Percentiles rank a stretch among this genome's conserved stretches.
Evolutionary conservation across 1,140 invertebrate species (phyloP).

Genomic region (Solenopsis fugax): DNA sequence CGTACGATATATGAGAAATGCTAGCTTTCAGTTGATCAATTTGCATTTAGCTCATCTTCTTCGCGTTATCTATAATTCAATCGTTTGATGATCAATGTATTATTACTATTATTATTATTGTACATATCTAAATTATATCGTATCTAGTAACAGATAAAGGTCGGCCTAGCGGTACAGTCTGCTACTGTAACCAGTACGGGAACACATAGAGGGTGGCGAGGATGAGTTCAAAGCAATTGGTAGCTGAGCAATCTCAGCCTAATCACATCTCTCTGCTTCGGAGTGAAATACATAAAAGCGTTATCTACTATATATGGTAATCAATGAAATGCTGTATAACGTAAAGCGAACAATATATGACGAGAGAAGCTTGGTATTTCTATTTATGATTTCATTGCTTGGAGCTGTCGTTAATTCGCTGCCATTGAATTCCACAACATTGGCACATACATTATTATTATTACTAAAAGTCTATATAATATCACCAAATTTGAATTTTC

Average conservation of each 20-base stretch:
- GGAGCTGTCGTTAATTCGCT: background rate
- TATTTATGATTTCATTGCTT: background rate
- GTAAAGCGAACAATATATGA: constrained; percentile 14
- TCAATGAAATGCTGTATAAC: constrained; percentile 26
- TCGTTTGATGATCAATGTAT: constrained; percentile 1
- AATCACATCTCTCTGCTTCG: constrained; percentile 31
- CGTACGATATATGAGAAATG: constrained; percentile 10
- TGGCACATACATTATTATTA: background rate
- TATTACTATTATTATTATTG: constrained; percentile 12
- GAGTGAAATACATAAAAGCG: constrained; percentile 53
- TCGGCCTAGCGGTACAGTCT: constrained; percentile 5
- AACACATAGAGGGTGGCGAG: constrained; percentile 27
- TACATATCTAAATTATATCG: background rate
- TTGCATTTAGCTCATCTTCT: constrained; percentile 8
- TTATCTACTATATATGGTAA: constrained; percentile 52
- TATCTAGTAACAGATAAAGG: constrained; percentile 21
- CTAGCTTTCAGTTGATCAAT: background rate
- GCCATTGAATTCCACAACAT: background rate
- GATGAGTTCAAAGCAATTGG: constrained; percentile 56
- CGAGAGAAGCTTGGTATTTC: background rate
- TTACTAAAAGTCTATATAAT: background rate
- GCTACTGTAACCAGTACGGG: constrained; percentile 8
- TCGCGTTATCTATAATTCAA: constrained; percentile 14
- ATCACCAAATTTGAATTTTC: background rate
- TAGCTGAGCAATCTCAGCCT: constrained; percentile 53